phyloP scores from a whole-genome alignment of 2,113 vertebrate genomes.

The Poicephalus gulielmi region DNA sequence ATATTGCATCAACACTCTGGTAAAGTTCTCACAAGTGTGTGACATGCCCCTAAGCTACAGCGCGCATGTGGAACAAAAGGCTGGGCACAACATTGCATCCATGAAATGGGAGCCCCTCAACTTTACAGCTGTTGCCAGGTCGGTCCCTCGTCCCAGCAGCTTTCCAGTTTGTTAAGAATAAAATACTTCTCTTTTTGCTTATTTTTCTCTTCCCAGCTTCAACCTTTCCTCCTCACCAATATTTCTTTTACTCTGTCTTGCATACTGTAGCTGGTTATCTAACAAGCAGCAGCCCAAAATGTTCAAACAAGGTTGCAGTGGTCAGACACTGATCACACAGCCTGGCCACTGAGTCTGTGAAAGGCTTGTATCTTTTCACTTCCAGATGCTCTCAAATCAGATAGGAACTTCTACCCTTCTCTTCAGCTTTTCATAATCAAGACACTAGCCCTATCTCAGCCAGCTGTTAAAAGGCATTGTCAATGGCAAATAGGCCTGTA shows the following conservation, averaged over 20 bases:
- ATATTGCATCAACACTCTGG: constrained; percentile 74
- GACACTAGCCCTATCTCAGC: background rate
- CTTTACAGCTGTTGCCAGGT: constrained; percentile 40
- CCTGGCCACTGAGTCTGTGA: background rate
- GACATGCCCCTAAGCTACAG: constrained; percentile 72
- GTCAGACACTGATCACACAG: constrained; percentile 15
- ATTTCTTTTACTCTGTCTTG: background rate
- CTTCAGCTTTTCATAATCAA: background rate
- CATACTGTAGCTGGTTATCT: background rate
- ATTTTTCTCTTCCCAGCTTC: background rate
- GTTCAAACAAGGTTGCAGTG: background rate
- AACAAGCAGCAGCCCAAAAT: constrained; percentile 30
- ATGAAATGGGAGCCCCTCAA: constrained; percentile 18
- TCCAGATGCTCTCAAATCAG: constrained; percentile 27
- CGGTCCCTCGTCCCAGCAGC: constrained; percentile 9
- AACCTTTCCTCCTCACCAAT: background rate
- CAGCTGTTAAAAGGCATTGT: background rate
- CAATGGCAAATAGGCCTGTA: background rate
- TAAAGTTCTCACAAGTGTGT: constrained; percentile 76
- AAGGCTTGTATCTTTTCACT: background rate
- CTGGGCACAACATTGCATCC: background rate
- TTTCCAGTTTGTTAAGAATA: constrained; percentile 40
- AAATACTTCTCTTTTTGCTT: background rate
- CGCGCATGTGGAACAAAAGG: constrained; percentile 11
- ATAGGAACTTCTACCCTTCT: background rate